phyloP scores from a whole-genome alignment of 2,888 invertebrate genomes.

The Chrysolina oricalcia region DNA sequence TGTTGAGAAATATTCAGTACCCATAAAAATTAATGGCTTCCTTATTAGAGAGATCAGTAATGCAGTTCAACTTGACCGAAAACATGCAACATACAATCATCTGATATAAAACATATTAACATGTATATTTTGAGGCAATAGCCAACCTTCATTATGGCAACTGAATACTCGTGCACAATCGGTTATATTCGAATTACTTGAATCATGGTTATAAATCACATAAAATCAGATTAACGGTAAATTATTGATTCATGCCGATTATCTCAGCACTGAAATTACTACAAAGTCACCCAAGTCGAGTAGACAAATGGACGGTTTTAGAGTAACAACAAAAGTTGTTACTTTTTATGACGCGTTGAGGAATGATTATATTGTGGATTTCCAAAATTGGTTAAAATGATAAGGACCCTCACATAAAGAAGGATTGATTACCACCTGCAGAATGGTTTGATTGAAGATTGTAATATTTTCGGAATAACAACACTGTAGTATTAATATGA shows the following conservation, averaged over 20 bases:
- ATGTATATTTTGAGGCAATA: constrained; percentile 8
- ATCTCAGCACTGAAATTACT: background rate
- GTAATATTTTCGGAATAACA: no score
- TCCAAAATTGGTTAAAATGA: no score
- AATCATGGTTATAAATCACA: background rate
- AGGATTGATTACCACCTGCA: no score
- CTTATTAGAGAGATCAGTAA: constrained; percentile 10
- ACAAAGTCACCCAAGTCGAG: no score
- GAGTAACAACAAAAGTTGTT: no score
- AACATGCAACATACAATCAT: constrained; percentile 3
- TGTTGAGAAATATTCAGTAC: background rate
- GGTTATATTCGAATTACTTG: constrained; percentile 2
- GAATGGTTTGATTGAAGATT: no score
- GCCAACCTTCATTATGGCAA: constrained; percentile 4
- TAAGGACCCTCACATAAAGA: no score
- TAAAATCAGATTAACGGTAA: background rate
- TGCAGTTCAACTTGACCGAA: background rate
- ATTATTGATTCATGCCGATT: background rate
- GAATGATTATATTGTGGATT: no score
- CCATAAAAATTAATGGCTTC: constrained; percentile 14
- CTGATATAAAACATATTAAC: constrained; percentile 16
- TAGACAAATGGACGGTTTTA: no score
- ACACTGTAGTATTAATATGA: no score
- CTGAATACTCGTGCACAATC: background rate
- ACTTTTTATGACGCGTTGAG: no score